Percentiles rank a stretch among this genome's conserved stretches.
Evolutionary conservation across 2,113 vertebrate species (phyloP).

Genomic region (Parotia lawesii): DNA sequence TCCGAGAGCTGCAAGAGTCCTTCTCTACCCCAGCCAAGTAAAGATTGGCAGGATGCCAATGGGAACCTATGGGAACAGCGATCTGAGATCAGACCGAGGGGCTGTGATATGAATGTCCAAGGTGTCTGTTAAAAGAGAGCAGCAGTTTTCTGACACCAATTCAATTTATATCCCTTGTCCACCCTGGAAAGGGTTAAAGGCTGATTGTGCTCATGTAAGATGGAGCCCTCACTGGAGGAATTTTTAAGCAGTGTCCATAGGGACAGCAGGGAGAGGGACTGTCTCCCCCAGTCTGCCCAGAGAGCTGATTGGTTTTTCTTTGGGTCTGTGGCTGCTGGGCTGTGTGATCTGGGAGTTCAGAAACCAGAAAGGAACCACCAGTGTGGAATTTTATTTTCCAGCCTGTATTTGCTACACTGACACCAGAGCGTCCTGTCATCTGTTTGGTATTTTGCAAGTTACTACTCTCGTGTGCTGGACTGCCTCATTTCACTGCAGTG

Average conservation of each 20-base stretch:
- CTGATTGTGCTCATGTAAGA: background rate
- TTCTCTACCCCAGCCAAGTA: background rate
- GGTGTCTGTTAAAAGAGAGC: background rate
- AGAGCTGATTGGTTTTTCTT: background rate
- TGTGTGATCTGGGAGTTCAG: background rate
- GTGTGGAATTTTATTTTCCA: background rate
- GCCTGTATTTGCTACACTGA: background rate
- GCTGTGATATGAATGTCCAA: background rate
- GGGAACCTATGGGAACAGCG: background rate
- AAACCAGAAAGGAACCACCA: background rate
- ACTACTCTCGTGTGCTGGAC: fast-evolving
- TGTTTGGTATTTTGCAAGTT: background rate
- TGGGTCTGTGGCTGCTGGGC: background rate
- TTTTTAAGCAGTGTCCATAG: background rate
- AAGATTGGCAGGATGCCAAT: background rate
- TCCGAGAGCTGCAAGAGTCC: background rate
- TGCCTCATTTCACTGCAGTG: background rate
- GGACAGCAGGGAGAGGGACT: background rate
- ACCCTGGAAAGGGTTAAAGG: background rate
- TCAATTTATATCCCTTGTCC: background rate
- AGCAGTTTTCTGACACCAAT: background rate
- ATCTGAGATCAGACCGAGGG: background rate
- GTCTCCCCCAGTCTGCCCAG: background rate
- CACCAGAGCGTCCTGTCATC: background rate
- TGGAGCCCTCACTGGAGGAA: background rate